Percentiles rank a stretch among this genome's conserved stretches.
phyloP scores from a whole-genome alignment of 2,888 invertebrate genomes.

The Lucinisca nassula region DNA sequence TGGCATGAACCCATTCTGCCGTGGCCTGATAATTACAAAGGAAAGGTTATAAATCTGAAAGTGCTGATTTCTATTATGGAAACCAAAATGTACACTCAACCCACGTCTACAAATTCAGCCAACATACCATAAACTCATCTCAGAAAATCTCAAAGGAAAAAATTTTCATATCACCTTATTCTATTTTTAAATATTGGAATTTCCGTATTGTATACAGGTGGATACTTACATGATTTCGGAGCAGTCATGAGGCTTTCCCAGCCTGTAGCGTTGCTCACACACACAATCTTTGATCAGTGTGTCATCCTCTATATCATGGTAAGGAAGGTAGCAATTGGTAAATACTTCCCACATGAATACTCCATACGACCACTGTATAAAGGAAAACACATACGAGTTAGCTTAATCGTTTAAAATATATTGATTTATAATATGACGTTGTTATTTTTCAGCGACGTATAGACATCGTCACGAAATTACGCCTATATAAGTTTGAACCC shows the following conservation, averaged over 20 bases:
- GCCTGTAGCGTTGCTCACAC: constrained; percentile 44
- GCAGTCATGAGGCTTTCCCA: constrained; percentile 55
- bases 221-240: constrained; percentile 52
- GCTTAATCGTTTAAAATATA: too few species aligned
- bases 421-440: too few species aligned
- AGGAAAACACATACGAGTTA: neutral
- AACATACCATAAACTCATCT: neutral
- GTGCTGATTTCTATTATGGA: neutral
- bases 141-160: neutral
- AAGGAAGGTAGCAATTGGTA: constrained; percentile 51
- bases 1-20: too few species aligned
- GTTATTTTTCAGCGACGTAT: too few species aligned
- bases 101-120: neutral
- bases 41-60: too few species aligned
- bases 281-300: constrained; percentile 24
- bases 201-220: neutral
- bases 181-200: neutral
- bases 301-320: constrained; percentile 50
- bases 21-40: too few species aligned
- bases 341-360: constrained; percentile 66
- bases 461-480: too few species aligned
- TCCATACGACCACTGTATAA: constrained; percentile 63
- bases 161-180: neutral
- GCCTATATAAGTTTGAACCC: too few species aligned
- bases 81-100: neutral